Evolutionary conservation across 1,140 invertebrate species (phyloP).

Genomic region (Agrypnia vestita): DNA sequence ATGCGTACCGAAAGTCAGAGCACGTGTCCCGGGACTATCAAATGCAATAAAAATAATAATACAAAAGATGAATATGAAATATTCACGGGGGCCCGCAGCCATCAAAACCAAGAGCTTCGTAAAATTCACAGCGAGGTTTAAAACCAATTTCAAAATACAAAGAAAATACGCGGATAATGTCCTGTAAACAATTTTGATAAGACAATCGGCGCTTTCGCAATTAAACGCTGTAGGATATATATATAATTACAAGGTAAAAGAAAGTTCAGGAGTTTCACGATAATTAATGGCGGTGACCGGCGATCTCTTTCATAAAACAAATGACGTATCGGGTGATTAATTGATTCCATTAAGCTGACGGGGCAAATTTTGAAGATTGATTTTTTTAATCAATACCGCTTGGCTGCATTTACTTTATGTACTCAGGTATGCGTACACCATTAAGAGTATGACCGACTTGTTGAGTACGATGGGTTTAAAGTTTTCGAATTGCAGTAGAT

Average conservation of each 20-base stretch:
- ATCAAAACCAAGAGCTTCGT: no score
- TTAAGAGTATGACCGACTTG: no score
- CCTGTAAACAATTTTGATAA: no score
- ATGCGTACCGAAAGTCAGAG: conserved; percentile 7
- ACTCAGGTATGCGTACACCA: no score
- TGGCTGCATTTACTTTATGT: no score
- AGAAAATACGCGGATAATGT: no score
- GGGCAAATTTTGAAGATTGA: not conserved
- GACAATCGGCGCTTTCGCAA: conserved; percentile 10
- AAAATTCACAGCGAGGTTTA: no score
- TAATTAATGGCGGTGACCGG: not conserved
- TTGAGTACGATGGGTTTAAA: no score
- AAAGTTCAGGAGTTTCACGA: not conserved
- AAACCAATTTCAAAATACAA: no score
- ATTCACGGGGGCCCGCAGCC: no score
- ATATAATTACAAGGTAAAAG: not conserved
- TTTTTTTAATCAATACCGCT: no score
- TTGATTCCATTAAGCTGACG: not conserved
- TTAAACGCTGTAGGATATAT: not conserved
- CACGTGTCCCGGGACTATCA: conserved; percentile 5
- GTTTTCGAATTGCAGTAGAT: no score
- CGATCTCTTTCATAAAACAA: not conserved
- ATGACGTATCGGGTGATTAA: not conserved
- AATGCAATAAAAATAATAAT: not conserved
- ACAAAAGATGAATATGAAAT: not conserved